Evolutionary conservation across 2,797 vertebrate species (phyloP).

Genomic region (Anas flavirostris): DNA sequence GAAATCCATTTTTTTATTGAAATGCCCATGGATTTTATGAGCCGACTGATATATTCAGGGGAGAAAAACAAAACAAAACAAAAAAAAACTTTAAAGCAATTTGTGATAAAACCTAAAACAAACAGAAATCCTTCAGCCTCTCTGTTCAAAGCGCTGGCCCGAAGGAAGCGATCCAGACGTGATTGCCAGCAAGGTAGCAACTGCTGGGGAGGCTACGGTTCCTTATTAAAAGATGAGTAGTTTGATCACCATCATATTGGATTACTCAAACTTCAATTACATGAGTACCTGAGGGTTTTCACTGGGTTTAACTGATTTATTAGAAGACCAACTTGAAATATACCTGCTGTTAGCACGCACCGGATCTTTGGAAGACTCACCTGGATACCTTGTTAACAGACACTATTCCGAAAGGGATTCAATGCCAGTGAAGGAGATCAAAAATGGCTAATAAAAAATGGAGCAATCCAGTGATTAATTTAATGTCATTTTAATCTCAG

Average conservation of each 20-base stretch:
- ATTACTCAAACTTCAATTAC: constrained; percentile 71
- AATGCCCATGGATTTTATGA: constrained; percentile 55
- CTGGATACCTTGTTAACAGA: neutral
- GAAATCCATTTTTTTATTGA: constrained; percentile 43
- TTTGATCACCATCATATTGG: constrained; percentile 66
- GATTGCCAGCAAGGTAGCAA: constrained; percentile 48
- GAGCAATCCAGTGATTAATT: neutral
- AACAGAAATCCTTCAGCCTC: constrained; percentile 53
- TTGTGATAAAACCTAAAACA: constrained; percentile 69
- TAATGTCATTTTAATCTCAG: constrained; percentile 7
- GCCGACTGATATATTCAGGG: constrained; percentile 50
- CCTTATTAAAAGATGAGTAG: constrained; percentile 68
- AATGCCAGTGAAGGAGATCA: neutral
- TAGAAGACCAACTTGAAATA: constrained; percentile 35
- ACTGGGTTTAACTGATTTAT: constrained; percentile 2
- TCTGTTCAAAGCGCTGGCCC: constrained; percentile 63
- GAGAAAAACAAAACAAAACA: neutral
- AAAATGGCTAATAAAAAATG: neutral
- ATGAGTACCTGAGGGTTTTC: constrained; percentile 65
- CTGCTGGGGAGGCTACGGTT: constrained; percentile 38
- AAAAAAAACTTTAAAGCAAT: constrained; percentile 67
- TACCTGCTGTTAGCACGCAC: neutral
- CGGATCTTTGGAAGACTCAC: neutral
- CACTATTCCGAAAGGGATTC: neutral
- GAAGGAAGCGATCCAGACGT: constrained; percentile 51